Base-by-base conservation (phyloP, 2,113 vertebrate genomes). In the Hypocryptadius cinnamomeus region DNA sequence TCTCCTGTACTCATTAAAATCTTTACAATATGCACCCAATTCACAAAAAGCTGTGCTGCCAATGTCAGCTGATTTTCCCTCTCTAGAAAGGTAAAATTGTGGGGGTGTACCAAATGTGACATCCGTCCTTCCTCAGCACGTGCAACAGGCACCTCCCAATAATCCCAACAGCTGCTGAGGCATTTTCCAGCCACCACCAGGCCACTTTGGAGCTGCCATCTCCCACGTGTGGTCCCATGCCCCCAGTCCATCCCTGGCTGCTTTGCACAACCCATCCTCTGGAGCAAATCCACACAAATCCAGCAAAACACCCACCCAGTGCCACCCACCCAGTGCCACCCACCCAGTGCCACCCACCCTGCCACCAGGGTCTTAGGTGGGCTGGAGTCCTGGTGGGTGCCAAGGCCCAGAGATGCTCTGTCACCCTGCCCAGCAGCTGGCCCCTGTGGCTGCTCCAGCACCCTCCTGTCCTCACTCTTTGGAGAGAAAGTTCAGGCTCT, bases 241-340 rank as follows among this genome's bases (percentile, higher is more conserved):
- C 61, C 35, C n/a, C 48, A 68, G 4, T 15, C n/a, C 69, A 64
- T 16, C 30, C 45, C 25, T 60, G 51, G 15, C 53, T 87, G 56
- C 72, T 88, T 61, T 35, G 28, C 47, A 31, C 1, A 1, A 13
- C 35, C 33, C 80, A 54, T 50, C 25, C 87, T 61, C 60, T 73
- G 44, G 22, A 71, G 47, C n/a, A 51, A n/a, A 80, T 25, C 44
- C 80, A 54, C 39, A 33, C 17, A 37, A 44, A 10, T 0, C 10
- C 1, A 54, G 53, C 1, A 0, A 21, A 69, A 27, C 59, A 65
- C n/a, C 27, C 63, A 10, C 61, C 4, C 6, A 0, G 57, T 39
- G 68, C 33, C 60, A 59, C 25, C 30, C 60, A 11, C 59, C 4
- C 5, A 0, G 60, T 40, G 80, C 39, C 65, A 64, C 33, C 31